Evolutionary conservation across 2,888 invertebrate species (phyloP), one percentile per base, ranked within the genome.

Genomic region (Caenorhabditis sp.): DNA sequence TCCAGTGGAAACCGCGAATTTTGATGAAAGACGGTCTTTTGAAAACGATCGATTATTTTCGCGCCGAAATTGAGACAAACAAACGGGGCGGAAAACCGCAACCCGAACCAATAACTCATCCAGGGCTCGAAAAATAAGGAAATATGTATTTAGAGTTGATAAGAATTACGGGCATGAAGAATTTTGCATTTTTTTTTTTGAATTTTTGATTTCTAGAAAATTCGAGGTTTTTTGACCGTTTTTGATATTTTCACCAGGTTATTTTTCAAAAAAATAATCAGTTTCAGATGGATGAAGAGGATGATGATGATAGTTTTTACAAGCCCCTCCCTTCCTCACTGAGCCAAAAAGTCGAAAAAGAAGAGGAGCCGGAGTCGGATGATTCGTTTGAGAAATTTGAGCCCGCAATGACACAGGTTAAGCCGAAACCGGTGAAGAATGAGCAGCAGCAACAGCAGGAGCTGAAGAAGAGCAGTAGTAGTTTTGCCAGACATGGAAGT

Each of bases 1-100:
- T 99, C 17, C 91, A 93, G 73, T 99, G 99, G 99, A 92, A 93
- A 86, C 97, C 99, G 10, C 94, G 93, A 90, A 92, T 94, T 17
- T 91, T 93, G 1, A 90, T 99, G 83, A 91, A 92, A 88, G 92
- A 92, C 68, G 99, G 99, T 27, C 91, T 99, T 17, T 92, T 93
- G 84, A 93, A 92, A 89, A 97, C 97, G 36, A 94, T 97, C 70
- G 92, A 93, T 72, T 99, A 97, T 89, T 99, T 99, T 89, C 92
- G 92, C 76, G 93, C 93, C 87, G 97, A 97, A 90, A 90, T 99
- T 64, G 80, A 81, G 61, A 49, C 79, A 14, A 86, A 86, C 58
- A 71, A 74, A 50, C 37, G 73, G 17, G 74, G 74, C n/a, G 74
- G 74, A 10, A 69, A 69, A 50, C 69, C 74, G 1, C 31, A 55